These are phyloP conservation scores for Stomatorhinus ivindoensis DNA, from an alignment of 2,113 vertebrate genomes.

Conservation along the genomic window DNA sequence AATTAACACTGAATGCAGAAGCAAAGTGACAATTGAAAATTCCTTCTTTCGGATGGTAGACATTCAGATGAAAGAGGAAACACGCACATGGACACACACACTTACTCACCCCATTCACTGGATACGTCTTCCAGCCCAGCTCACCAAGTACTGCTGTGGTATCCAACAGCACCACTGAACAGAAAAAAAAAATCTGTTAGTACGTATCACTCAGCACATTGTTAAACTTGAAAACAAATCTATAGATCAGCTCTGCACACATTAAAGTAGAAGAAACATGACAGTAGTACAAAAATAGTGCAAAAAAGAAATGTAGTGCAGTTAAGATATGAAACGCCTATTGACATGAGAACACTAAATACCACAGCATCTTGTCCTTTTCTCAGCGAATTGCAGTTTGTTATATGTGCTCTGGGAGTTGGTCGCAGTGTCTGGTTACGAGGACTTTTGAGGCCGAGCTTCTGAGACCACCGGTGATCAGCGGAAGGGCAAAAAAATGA, in stretches of 20 bases:
- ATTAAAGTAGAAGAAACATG: not conserved
- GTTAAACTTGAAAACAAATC: not conserved
- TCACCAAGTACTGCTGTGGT: conserved; percentile 85
- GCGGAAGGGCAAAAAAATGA: not conserved
- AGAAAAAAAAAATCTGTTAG: conserved; percentile 32
- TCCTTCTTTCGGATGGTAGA: not conserved
- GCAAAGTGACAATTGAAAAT: not conserved
- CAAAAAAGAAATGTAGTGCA: not conserved
- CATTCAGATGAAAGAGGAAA: not conserved
- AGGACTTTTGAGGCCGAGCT: not conserved
- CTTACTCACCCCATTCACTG: conserved; percentile 89
- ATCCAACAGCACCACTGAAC: conserved; percentile 87
- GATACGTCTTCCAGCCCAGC: conserved; percentile 92
- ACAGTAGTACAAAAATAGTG: not conserved
- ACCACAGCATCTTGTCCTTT: not conserved
- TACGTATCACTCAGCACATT: not conserved
- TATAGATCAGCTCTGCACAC: not conserved
- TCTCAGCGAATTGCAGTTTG: not conserved
- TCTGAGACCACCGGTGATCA: not conserved
- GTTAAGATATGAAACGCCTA: not conserved
- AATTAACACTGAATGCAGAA: not conserved
- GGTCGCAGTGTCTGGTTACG: not conserved
- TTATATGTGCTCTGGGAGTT: not conserved
- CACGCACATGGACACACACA: not conserved
- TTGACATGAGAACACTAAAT: not conserved